phyloP scores from a whole-genome alignment of 2,113 vertebrate genomes.

The Oreochromis aureus region DNA sequence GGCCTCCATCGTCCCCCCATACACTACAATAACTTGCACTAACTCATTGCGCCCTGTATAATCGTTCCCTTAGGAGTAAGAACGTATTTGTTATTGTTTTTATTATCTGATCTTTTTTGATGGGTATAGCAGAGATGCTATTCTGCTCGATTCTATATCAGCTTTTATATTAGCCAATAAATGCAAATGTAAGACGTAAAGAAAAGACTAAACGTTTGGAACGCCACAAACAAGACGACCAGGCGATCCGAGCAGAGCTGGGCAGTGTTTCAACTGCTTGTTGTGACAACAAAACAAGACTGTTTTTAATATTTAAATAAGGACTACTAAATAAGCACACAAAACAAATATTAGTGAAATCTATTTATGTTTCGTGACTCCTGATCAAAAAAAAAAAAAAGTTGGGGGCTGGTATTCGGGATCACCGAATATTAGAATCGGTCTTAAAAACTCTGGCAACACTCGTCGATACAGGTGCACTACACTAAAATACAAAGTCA shows the following conservation, averaged over 20 bases:
- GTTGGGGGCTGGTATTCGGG: rapidly evolving
- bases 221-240: background rate
- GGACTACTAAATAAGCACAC: background rate
- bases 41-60: background rate
- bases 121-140: background rate
- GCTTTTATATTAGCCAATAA: background rate
- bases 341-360: background rate
- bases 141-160: background rate
- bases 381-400: rapidly evolving
- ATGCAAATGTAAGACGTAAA: background rate
- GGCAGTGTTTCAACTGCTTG: background rate
- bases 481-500: background rate
- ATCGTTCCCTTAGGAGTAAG: background rate
- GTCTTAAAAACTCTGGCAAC: background rate
- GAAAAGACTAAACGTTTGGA: background rate
- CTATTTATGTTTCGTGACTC: background rate
- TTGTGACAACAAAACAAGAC: background rate
- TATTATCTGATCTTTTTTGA: background rate
- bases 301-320: background rate
- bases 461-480: background rate
- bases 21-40: background rate
- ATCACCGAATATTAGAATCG: background rate
- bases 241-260: background rate
- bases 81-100: background rate
- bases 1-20: background rate